Base-by-base conservation (phyloP, 2,113 vertebrate genomes). In the Seriola dumerili region DNA sequence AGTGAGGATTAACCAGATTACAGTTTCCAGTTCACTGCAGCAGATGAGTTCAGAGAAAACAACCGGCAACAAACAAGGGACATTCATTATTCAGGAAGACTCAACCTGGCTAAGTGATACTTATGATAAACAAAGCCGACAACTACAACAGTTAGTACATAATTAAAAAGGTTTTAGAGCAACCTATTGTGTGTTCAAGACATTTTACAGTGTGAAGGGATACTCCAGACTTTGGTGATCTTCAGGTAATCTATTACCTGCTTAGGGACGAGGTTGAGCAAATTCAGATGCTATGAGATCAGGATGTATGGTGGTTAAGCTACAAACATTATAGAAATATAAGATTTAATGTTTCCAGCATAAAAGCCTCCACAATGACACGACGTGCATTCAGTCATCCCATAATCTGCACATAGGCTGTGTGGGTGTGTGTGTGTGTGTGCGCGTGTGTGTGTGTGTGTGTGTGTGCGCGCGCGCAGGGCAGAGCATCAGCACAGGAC, bases 51-150 rank as follows among this genome's bases (percentile, higher is more conserved):
- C 42, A 71, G 65, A 83, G 74, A 50, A 78, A 89, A 89, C 63
- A 87, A 85, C 50, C 69, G 64, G 46, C 78, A 76, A 75, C 92
- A 86, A 90, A 88, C 84, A 83, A 21, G 78, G 12, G 25, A 12
- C 82, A 85, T 93, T 23, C 71, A 92, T 93, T 87, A 93, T 93
- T 91, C 69, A 93, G 67, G 42, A 62, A 14, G 76, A 50, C 72
- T 71, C 79, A 67, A 85, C 68, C 65, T 65, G 78, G 54, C 80
- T 38, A 74, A 83, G 81, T 58, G 82, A 88, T 85, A 81, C 50
- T 58, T 59, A 79, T 74, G 72, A 83, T 86, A 85, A 89, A 90
- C 87, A 88, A 85, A 83, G 23, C 64, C 73, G 54, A 11, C 77
- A 77, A 80, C 77, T 77, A 85, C 87, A 89, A 72, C 70, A 80